phyloP scores from a whole-genome alignment of 2,888 invertebrate genomes.

The Stenurella melanura region DNA sequence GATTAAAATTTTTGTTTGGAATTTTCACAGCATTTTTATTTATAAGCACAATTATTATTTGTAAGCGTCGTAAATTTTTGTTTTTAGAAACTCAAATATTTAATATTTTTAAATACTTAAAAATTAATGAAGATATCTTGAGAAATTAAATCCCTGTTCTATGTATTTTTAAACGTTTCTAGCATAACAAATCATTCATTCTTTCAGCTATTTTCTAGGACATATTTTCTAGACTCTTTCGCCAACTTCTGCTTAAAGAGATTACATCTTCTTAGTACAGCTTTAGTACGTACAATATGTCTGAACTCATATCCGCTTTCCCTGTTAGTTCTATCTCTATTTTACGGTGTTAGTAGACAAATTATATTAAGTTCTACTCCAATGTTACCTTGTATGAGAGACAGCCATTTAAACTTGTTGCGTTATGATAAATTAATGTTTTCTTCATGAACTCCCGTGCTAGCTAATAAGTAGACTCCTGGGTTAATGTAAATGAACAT shows the following conservation, averaged over 20 bases:
- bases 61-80: too few relatives aligned
- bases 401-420: too few relatives aligned
- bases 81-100: too few relatives aligned
- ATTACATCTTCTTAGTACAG: not conserved
- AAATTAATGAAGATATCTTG: not conserved
- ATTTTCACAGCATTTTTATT: too few relatives aligned
- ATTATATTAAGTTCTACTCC: not conserved
- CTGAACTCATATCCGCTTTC: not conserved
- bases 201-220: not conserved
- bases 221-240: not conserved
- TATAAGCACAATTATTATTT: too few relatives aligned
- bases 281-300: constrained; percentile 1
- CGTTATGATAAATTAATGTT: too few relatives aligned
- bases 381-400: too few relatives aligned
- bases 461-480: too few relatives aligned
- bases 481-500: too few relatives aligned
- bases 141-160: not conserved
- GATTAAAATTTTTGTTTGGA: too few relatives aligned
- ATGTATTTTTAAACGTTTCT: not conserved
- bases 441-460: too few relatives aligned
- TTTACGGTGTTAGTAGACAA: not conserved
- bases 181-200: not conserved
- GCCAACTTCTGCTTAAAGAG: constrained; percentile 3
- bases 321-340: not conserved
- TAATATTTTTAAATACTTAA: too few relatives aligned